A percentile compares a stretch with the other conserved stretches of the same genome.
Conservation (phyloP, 2,888 invertebrate species). For the Ectemnius cavifrons region DNA sequence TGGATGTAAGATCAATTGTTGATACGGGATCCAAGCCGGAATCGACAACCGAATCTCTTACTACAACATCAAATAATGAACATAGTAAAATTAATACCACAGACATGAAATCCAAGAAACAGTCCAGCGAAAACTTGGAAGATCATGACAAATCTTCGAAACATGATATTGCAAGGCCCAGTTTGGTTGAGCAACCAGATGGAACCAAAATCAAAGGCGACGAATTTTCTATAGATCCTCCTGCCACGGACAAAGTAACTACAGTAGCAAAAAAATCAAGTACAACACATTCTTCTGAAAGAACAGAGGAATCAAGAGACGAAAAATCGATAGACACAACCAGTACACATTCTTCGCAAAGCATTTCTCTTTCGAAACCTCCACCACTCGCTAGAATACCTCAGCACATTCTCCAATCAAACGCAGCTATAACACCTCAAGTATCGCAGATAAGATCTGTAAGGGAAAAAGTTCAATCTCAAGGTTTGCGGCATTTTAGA, state of each 20-base stretch:
- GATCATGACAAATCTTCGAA: neutral
- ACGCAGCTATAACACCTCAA: neutral
- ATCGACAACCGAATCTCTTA: neutral
- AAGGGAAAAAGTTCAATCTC: neutral
- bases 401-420: slow-evolving; percentile 26
- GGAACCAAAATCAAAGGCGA: neutral
- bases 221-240: neutral
- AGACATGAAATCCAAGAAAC: neutral
- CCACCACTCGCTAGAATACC: slow-evolving; percentile 60
- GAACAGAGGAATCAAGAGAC: neutral
- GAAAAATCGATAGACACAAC: neutral
- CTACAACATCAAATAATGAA: neutral
- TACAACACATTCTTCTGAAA: neutral
- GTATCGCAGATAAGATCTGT: neutral
- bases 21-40: slow-evolving; percentile 21
- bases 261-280: neutral
- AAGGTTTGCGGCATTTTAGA: neutral
- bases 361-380: slow-evolving; percentile 22
- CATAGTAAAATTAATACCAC: neutral
- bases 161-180: neutral
- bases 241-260: neutral
- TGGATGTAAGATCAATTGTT: slow-evolving; percentile 59
- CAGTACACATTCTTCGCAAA: neutral
- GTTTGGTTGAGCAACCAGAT: neutral
- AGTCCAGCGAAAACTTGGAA: neutral